Conservation (phyloP, 1,140 invertebrate species). For the Frieseomelitta varia region DNA sequence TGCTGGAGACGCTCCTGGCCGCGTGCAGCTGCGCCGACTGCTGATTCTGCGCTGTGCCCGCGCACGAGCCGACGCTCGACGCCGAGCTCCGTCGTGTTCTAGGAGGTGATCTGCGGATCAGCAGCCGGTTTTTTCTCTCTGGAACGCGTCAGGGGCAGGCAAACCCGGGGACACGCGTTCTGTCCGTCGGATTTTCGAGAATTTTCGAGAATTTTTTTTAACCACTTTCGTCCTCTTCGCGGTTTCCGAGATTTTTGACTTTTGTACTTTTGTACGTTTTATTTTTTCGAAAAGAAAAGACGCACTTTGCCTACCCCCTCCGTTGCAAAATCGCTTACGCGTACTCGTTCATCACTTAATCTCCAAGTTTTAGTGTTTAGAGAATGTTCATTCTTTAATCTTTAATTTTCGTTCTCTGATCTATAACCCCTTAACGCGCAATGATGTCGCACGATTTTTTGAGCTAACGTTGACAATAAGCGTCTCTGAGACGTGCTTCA, state of each 20-base stretch:
- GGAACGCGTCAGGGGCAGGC: background rate
- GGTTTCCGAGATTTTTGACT: too few relatives aligned
- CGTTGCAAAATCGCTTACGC: background rate
- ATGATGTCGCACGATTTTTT: too few relatives aligned
- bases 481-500: too few relatives aligned
- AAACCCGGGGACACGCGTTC: background rate
- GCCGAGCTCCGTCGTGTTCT: conserved; percentile 83
- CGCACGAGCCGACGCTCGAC: conserved; percentile 81
- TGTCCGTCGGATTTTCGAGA: too few relatives aligned
- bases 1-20: conserved; percentile 75
- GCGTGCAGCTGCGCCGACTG: conserved; percentile 75
- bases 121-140: conserved; percentile 3
- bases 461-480: too few relatives aligned
- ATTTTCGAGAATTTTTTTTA: too few relatives aligned
- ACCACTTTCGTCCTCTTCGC: too few relatives aligned
- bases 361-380: background rate
- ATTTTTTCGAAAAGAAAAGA: background rate
- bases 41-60: conserved; percentile 73
- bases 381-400: background rate
- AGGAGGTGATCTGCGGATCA: conserved; percentile 81
- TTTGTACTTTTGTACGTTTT: too few relatives aligned
- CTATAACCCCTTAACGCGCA: too few relatives aligned
- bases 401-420: too few relatives aligned
- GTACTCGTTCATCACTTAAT: background rate
- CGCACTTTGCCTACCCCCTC: conserved; percentile 13